Base-by-base conservation (phyloP, 2,797 vertebrate genomes). In the Pempheris klunzingeri region DNA sequence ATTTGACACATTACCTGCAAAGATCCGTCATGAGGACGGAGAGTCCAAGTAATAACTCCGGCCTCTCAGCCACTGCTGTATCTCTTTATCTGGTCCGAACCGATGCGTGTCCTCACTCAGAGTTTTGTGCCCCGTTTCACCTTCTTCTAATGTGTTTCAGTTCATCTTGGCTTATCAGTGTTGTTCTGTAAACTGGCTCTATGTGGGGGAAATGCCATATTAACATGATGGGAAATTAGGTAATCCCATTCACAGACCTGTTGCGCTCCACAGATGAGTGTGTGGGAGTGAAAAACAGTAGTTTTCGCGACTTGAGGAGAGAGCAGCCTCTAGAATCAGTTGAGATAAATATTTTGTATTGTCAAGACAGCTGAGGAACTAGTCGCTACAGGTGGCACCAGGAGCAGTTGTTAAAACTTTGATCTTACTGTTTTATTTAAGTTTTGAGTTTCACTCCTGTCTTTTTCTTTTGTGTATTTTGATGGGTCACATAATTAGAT, bases 401-500 rank as follows among this genome's bases (percentile, higher is more conserved):
- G 13, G 18, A 47, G 14, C 32, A 26, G 1, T 14, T 24, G 32
- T 55, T 86, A 36, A 52, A 53, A 20, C 15, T 55, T 58, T 20
- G 12, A 59, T 28, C 63, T 41, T 18, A 15, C 22, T 47, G 32
- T 60, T 77, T 69, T 20, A 26, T 54, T 41, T 10, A 24, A 54
- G 22, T 63, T 24, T 58, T 20, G 8, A 43, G 43, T 64, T 77
- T n/a, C 1, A 10, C 32, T 72, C 32, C 15, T 17, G 1, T 0
- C 28, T 26, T 58, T 34, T 43, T 32, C 28, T 15, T 63, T 50
- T 61, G 34, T 63, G 54, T 63, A 50, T 72, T 74, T 57, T 30
- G 36, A 78, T n/a, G 32, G 64, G 71, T 43, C n/a, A n/a, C n/a
- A 57, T 71, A 71, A 77, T 55, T 60, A 63, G 18, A 58, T 34